phyloP scores from a whole-genome alignment of 2,113 vertebrate genomes.

The Narcine bancroftii region DNA sequence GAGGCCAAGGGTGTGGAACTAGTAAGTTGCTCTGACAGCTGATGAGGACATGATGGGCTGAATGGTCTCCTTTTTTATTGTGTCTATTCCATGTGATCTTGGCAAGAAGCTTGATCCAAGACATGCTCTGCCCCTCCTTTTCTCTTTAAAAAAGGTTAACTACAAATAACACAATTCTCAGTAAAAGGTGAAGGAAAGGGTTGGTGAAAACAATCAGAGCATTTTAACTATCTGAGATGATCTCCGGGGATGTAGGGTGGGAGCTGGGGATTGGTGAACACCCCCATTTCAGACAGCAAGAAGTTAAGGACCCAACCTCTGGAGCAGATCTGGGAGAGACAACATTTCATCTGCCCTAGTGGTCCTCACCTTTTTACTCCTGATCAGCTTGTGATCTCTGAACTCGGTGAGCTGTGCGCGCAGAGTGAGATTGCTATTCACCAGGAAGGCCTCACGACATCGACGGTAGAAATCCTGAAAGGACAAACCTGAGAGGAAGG shows the following conservation, averaged over 20 bases:
- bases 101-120: too few relatives aligned
- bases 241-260: not conserved
- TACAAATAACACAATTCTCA: not conserved
- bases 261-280: not conserved
- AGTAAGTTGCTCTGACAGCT: too few relatives aligned
- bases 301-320: not conserved
- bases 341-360: not conserved
- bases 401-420: constrained; percentile 95
- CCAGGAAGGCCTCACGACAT: constrained; percentile 92
- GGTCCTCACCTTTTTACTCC: constrained; percentile 77
- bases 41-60: too few relatives aligned
- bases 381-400: constrained; percentile 89
- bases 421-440: constrained; percentile 91
- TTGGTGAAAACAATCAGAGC: not conserved
- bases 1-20: too few relatives aligned
- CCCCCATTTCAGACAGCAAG: not conserved
- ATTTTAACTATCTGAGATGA: not conserved
- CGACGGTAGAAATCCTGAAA: constrained; percentile 98
- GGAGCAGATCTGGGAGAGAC: not conserved
- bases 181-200: not conserved
- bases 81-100: too few relatives aligned
- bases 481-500: constrained; percentile 67
- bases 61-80: too few relatives aligned
- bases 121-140: too few relatives aligned
- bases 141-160: not conserved